Percentiles rank a stretch among this genome's conserved stretches.
Conservation (phyloP, 2,113 vertebrate species). For the Illadopsis cleaveri region DNA sequence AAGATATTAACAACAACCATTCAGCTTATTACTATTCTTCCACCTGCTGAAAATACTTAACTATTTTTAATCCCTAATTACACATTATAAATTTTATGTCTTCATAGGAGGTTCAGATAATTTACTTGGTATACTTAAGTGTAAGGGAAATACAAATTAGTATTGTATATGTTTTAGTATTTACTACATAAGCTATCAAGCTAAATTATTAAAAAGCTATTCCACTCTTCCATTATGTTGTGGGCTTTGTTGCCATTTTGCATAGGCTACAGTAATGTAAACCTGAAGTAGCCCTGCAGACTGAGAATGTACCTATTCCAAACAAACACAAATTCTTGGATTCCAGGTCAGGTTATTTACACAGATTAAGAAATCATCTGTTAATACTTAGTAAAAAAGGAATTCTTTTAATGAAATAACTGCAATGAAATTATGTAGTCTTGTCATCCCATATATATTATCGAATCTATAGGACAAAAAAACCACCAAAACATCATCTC, state of each 20-base stretch:
- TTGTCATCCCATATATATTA: neutral
- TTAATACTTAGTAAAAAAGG: neutral
- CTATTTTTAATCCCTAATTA: neutral
- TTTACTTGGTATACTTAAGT: neutral
- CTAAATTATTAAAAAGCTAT: neutral
- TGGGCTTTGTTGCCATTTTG: neutral
- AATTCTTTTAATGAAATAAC: neutral
- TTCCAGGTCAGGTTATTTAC: neutral
- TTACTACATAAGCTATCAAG: neutral
- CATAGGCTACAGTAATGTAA: neutral
- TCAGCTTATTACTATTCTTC: neutral
- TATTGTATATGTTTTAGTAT: neutral
- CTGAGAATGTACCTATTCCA: neutral
- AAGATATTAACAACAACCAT: neutral
- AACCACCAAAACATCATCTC: neutral
- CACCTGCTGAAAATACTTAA: neutral
- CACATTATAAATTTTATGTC: neutral
- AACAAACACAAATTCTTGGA: neutral
- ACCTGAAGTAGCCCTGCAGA: neutral
- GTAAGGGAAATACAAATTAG: neutral
- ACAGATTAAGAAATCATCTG: neutral
- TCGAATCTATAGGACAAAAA: neutral
- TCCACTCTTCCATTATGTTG: rapidly evolving
- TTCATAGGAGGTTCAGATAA: neutral
- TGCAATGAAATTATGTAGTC: neutral